Conservation (phyloP, 2,797 vertebrate species). For the Momotus momota region DNA sequence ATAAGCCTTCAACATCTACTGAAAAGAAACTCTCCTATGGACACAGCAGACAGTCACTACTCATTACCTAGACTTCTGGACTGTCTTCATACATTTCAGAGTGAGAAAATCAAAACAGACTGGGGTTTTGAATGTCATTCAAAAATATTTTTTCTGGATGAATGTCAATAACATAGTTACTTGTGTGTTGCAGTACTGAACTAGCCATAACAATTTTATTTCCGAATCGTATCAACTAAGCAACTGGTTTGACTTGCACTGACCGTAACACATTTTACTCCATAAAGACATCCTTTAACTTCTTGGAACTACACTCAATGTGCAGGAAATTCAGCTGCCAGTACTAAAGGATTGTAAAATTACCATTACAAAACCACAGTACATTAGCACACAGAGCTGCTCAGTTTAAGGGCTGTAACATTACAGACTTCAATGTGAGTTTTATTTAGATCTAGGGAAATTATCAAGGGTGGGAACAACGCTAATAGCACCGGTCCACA, state of each 20-base stretch:
- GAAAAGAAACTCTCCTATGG: not conserved
- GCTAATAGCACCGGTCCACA: not conserved
- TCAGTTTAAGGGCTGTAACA: not conserved
- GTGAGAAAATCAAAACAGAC: not conserved
- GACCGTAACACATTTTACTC: not conserved
- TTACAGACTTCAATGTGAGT: not conserved
- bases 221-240: not conserved
- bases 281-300: not conserved
- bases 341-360: conserved; percentile 1
- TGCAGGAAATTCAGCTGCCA: not conserved
- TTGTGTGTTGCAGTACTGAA: not conserved
- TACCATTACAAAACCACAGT: not conserved
- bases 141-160: not conserved
- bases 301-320: not conserved
- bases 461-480: not conserved
- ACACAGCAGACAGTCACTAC: not conserved
- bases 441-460: not conserved
- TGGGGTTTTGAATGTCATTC: not conserved
- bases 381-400: not conserved
- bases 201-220: not conserved
- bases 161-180: not conserved
- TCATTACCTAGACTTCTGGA: not conserved
- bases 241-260: not conserved
- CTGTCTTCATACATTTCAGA: not conserved
- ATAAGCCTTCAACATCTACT: not conserved